These are phyloP conservation scores for Dicentrarchus labrax DNA, from an alignment of 2,113 vertebrate species.

Conservation along the genomic window DNA sequence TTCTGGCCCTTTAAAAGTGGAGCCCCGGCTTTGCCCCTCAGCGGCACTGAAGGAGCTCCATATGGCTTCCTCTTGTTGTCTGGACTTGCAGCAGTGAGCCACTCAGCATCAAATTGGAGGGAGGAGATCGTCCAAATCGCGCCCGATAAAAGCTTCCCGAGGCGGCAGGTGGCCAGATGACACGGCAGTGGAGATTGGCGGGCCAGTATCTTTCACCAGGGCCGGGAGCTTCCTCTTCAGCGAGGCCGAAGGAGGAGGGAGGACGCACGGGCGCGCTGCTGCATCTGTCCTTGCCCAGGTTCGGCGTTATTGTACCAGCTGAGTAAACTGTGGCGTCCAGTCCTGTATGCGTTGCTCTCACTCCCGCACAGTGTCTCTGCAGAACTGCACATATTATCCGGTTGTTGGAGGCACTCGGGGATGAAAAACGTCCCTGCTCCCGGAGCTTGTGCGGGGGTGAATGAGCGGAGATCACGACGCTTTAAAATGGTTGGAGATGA, in stretches of 20 bases:
- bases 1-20: slow-evolving; percentile 85
- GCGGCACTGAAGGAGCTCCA: slow-evolving; percentile 67
- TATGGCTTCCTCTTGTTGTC: slow-evolving; percentile 70
- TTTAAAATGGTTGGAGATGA: slow-evolving; percentile 62
- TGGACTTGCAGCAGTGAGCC: slow-evolving; percentile 33
- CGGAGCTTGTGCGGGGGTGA: slow-evolving; percentile 49
- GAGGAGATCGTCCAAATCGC: slow-evolving; percentile 20
- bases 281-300: slow-evolving; percentile 74
- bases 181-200: slow-evolving; percentile 46
- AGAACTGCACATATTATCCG: neutral
- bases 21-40: slow-evolving; percentile 56
- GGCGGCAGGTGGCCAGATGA: slow-evolving; percentile 69
- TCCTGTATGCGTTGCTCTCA: slow-evolving; percentile 41
- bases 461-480: slow-evolving; percentile 64
- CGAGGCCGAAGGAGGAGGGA: slow-evolving; percentile 48
- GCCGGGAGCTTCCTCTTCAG: slow-evolving; percentile 40
- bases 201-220: slow-evolving; percentile 43
- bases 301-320: slow-evolving; percentile 71
- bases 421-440: slow-evolving; percentile 41
- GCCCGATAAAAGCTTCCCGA: slow-evolving; percentile 31
- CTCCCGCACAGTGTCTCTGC: neutral
- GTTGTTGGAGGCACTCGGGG: slow-evolving; percentile 38
- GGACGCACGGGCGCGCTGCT: slow-evolving; percentile 58
- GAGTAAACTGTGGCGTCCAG: slow-evolving; percentile 73
- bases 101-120: slow-evolving; percentile 38